Evolutionary conservation across 2,797 vertebrate genomes (phyloP), one percentile per base, ranked within the genome.

Genomic region (Premnoplex brunnescens): DNA sequence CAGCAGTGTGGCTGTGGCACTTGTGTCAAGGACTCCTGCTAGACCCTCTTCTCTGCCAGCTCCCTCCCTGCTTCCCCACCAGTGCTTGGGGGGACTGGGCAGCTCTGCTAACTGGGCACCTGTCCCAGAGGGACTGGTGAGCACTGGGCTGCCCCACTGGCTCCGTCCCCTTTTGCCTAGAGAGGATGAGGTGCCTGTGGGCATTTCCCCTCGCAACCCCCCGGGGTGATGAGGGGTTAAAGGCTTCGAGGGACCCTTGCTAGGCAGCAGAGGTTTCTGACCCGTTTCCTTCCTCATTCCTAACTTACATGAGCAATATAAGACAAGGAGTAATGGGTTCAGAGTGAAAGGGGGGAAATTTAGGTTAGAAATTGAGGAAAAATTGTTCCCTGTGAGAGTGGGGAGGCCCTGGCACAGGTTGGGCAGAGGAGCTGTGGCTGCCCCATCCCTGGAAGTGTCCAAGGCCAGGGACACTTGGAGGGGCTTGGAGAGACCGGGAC

Each of bases 11-110:
- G 12, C 46, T 21, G 14, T 51, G 60, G 28, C 14, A 3, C 30
- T 26, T 2, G 7, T 62, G 52, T 32, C 74, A 54, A n/a, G 78
- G 71, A 21, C 44, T 56, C 3, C 2, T 69, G 68, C 58, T 21
- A 4, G 22, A 46, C 23, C 55, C 58, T 44, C 52, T 7, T 46
- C 51, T 37, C 22, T 1, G 1, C 8, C 36, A 14, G 24, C 64
- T 37, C 64, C 44, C 73, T 49, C 36, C 51, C 49, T 49, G 75
- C 16, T 49, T 54, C 30, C 52, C 28, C 52, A 54, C 52, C 52
- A 54, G 11, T 44, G 51, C 60, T 2, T 27, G 1, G 1, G 12
- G 54, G 3, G 0, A 12, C 46, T 1, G 2, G 21, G 60, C 39
- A 67, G 73, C 55, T 67, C 24, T 76, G 63, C 67, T 69, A 12